phyloP scores from a whole-genome alignment of 2,113 vertebrate genomes.

The Entosphenus tridentatus region DNA sequence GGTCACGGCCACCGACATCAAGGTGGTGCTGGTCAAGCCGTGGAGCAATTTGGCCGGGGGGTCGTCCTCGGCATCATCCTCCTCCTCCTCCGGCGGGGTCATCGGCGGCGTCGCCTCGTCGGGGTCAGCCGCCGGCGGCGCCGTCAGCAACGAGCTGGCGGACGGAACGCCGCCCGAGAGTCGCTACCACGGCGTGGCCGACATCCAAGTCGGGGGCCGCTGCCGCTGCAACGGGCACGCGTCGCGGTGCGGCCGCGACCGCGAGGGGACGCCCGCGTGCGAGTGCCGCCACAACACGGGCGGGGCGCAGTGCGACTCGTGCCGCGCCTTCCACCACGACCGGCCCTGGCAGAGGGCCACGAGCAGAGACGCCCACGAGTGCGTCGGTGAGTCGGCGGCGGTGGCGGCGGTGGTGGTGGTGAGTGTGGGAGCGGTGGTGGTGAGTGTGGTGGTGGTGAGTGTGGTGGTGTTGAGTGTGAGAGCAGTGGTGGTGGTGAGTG shows the following conservation, averaged over 20 bases:
- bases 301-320: constrained; percentile 88
- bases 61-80: no score
- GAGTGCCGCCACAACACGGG: constrained; percentile 92
- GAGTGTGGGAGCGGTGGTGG: not conserved
- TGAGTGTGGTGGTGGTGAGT: not conserved
- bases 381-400: constrained; percentile 54
- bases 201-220: constrained; percentile 84
- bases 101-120: no score
- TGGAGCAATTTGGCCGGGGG: not conserved
- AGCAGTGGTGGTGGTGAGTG: not conserved
- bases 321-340: constrained; percentile 96
- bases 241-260: constrained; percentile 69
- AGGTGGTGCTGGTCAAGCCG: constrained; percentile 41
- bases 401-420: not conserved
- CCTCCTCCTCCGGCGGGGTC: no score
- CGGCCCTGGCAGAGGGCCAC: constrained; percentile 91
- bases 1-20: constrained; percentile 93
- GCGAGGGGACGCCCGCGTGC: constrained; percentile 62
- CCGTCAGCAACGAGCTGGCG: constrained; percentile 79
- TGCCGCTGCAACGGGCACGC: constrained; percentile 97
- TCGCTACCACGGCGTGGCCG: constrained; percentile 86
- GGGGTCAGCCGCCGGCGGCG: constrained; percentile 53
- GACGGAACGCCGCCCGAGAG: constrained; percentile 50
- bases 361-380: constrained; percentile 85
- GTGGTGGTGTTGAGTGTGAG: not conserved